Percentiles rank a stretch among this genome's conserved stretches.
Evolutionary conservation across 2,888 invertebrate genomes (phyloP).

Genomic region (Cephus rjabovi): DNA sequence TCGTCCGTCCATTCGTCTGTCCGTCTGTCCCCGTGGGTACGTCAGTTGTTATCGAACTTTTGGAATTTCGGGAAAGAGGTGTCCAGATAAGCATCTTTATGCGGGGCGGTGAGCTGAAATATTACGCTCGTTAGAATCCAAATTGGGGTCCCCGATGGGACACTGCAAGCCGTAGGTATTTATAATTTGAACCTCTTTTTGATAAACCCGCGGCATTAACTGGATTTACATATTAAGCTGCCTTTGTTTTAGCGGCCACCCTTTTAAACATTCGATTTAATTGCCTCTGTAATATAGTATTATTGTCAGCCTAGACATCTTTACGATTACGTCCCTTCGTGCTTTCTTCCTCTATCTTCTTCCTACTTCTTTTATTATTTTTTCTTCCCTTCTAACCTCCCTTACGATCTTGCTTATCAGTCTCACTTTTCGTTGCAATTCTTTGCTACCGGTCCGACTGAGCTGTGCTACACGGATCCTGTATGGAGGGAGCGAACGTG

Average conservation of each 20-base stretch:
- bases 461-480: not conserved
- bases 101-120: slow-evolving; percentile 52
- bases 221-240: slow-evolving; percentile 55
- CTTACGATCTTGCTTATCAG: not conserved
- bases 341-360: slow-evolving; percentile 10
- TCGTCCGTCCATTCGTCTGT: not conserved
- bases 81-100: slow-evolving; percentile 48
- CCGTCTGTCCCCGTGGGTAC: not conserved
- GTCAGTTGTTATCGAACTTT: slow-evolving; percentile 24
- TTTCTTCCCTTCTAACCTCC: not conserved
- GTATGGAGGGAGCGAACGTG: not conserved
- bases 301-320: slow-evolving; percentile 33
- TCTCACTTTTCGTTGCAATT: not conserved
- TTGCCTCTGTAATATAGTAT: slow-evolving; percentile 49
- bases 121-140: slow-evolving; percentile 62
- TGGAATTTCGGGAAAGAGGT: slow-evolving; percentile 16
- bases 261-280: slow-evolving; percentile 48
- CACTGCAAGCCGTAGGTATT: slow-evolving; percentile 41
- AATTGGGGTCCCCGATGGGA: slow-evolving; percentile 54
- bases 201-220: slow-evolving; percentile 45
- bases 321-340: slow-evolving; percentile 15
- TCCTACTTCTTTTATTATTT: not conserved
- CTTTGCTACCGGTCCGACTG: too few relatives aligned
- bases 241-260: slow-evolving; percentile 42
- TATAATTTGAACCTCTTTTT: slow-evolving; percentile 50